Conservation (phyloP, 2,113 vertebrate species). For the Ornithorhynchus anatinus region DNA sequence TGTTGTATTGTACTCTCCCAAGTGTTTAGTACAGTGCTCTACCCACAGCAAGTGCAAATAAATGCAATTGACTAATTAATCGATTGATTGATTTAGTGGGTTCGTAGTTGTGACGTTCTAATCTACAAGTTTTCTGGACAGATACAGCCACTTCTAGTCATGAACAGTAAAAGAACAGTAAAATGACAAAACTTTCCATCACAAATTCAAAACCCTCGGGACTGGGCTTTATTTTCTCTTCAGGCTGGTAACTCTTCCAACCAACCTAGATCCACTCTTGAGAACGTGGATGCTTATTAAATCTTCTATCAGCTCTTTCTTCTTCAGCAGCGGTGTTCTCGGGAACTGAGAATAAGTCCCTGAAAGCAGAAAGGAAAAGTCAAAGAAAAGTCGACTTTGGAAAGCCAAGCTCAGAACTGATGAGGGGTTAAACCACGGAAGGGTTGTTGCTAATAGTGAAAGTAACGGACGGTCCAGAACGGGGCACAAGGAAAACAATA, state of each 20-base stretch:
- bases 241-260: slow-evolving; percentile 50
- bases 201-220: neutral
- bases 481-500: too few species aligned
- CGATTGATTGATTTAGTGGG: too few species aligned
- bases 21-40: too few species aligned
- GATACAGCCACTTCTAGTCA: slow-evolving; percentile 7
- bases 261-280: slow-evolving; percentile 51
- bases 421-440: too few species aligned
- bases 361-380: slow-evolving; percentile 51
- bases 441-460: too few species aligned
- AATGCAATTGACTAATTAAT: too few species aligned
- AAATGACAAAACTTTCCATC: neutral
- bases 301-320: slow-evolving; percentile 65
- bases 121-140: too few species aligned
- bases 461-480: too few species aligned
- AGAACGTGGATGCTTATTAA: slow-evolving; percentile 69
- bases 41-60: too few species aligned
- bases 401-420: too few species aligned
- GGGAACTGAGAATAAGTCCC: slow-evolving; percentile 75
- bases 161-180: neutral
- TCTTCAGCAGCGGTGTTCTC: slow-evolving; percentile 64
- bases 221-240: slow-evolving; percentile 53
- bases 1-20: too few species aligned
- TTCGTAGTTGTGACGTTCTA: too few species aligned
- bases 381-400: neutral